These are phyloP conservation scores for Drosophila dives DNA, from an alignment of 2,888 invertebrate species.

Conservation along the genomic window DNA sequence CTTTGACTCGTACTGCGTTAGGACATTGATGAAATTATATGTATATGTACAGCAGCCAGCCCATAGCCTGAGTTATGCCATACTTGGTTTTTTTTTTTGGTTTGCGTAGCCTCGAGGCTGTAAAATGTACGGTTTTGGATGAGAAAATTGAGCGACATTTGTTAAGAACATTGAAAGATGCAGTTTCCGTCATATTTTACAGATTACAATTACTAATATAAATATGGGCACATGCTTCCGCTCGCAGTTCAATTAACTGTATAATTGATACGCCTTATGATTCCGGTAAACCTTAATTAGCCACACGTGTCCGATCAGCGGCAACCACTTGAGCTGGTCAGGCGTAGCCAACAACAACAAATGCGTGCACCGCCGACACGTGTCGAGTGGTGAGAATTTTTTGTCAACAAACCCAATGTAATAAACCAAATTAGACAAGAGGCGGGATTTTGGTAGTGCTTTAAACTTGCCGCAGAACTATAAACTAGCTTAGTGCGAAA, in stretches of 20 bases:
- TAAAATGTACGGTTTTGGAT: background rate
- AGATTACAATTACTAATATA: slow-evolving; percentile 15
- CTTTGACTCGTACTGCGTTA: slow-evolving; percentile 49
- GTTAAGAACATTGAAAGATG: slow-evolving; percentile 11
- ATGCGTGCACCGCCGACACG: slow-evolving; percentile 45
- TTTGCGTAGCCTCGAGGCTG: slow-evolving; percentile 23
- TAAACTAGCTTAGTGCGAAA: background rate
- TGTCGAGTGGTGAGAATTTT: slow-evolving; percentile 57
- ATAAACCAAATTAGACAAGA: slow-evolving; percentile 1
- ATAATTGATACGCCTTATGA: slow-evolving; percentile 72
- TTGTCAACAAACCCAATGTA: slow-evolving; percentile 12
- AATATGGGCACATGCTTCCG: slow-evolving; percentile 16
- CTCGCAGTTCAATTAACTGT: slow-evolving; percentile 61
- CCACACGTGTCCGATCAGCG: slow-evolving; percentile 59
- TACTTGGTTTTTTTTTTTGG: slow-evolving; percentile 35
- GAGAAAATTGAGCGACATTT: slow-evolving; percentile 22
- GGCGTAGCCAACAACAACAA: slow-evolving; percentile 30
- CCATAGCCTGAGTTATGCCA: slow-evolving; percentile 8
- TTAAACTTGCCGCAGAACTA: background rate
- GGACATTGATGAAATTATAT: slow-evolving; percentile 60
- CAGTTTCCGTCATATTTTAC: slow-evolving; percentile 30
- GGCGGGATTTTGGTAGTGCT: background rate
- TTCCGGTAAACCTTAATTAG: slow-evolving; percentile 54
- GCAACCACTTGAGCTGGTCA: slow-evolving; percentile 52
- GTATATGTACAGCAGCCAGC: slow-evolving; percentile 34